Conservation (phyloP, 2,113 vertebrate species). For the Laterallus jamaicensis region DNA sequence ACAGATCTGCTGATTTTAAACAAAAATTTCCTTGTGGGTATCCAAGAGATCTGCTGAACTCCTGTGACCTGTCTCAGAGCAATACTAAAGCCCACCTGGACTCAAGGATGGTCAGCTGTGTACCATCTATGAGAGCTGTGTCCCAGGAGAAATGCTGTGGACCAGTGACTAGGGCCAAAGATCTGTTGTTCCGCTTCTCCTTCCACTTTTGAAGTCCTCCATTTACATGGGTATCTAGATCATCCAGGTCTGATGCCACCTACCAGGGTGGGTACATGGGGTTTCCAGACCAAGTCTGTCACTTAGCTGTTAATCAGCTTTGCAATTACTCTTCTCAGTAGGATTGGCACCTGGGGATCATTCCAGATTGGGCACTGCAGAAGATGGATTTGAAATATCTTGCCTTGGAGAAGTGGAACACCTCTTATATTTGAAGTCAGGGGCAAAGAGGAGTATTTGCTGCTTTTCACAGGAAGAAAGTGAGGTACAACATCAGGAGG, state of each 20-base stretch:
- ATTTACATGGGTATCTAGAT: not conserved
- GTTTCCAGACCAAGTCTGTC: not conserved
- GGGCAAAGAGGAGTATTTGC: not conserved
- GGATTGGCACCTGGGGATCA: rapidly evolving
- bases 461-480: not conserved
- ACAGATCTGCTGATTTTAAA: no score
- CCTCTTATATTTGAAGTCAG: not conserved
- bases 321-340: not conserved
- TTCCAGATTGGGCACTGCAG: not conserved
- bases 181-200: not conserved
- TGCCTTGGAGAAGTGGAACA: not conserved
- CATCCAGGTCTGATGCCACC: not conserved
- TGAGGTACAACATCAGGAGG: rapidly evolving
- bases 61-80: not conserved
- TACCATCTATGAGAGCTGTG: rapidly evolving
- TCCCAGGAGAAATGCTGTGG: not conserved
- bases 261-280: rapidly evolving
- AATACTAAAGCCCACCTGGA: not conserved
- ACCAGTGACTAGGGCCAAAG: not conserved
- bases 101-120: not conserved
- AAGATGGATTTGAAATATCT: not conserved
- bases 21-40: not conserved
- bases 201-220: not conserved
- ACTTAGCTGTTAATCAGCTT: not conserved
- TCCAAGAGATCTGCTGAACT: not conserved